phyloP scores from a whole-genome alignment of 2,113 vertebrate genomes.

The Tringa solitaria region DNA sequence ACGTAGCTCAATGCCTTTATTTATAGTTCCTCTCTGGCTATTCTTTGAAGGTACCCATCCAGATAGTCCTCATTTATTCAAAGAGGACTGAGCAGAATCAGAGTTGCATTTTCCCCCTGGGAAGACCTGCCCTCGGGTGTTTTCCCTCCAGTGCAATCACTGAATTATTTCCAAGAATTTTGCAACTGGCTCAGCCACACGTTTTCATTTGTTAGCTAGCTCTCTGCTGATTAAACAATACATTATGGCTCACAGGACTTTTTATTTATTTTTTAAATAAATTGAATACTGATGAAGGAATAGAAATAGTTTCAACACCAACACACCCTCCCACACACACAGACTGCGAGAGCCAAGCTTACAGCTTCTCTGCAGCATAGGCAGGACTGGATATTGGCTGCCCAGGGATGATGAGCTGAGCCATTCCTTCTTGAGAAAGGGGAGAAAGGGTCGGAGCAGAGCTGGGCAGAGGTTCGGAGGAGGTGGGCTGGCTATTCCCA shows the following conservation, averaged over 20 bases:
- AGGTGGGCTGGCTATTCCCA: background rate
- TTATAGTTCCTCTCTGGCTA: background rate
- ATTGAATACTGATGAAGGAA: background rate
- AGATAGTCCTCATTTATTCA: background rate
- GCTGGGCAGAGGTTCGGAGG: background rate
- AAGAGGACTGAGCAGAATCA: background rate
- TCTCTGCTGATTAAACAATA: background rate
- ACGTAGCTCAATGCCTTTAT: background rate
- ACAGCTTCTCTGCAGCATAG: background rate
- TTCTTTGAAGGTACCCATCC: background rate
- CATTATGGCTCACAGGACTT: background rate
- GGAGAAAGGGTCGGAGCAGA: background rate
- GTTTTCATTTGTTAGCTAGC: background rate
- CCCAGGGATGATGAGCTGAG: background rate
- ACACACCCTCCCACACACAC: background rate
- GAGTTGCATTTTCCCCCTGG: background rate
- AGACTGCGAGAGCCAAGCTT: background rate
- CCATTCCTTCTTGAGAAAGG: background rate
- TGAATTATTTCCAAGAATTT: background rate
- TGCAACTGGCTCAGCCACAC: background rate
- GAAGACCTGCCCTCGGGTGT: background rate
- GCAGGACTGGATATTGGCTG: background rate
- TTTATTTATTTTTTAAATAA: constrained; percentile 7
- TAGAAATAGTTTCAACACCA: background rate
- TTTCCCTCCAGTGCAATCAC: background rate